phyloP scores from a whole-genome alignment of 2,113 vertebrate genomes.

The Gadus chalcogrammus region DNA sequence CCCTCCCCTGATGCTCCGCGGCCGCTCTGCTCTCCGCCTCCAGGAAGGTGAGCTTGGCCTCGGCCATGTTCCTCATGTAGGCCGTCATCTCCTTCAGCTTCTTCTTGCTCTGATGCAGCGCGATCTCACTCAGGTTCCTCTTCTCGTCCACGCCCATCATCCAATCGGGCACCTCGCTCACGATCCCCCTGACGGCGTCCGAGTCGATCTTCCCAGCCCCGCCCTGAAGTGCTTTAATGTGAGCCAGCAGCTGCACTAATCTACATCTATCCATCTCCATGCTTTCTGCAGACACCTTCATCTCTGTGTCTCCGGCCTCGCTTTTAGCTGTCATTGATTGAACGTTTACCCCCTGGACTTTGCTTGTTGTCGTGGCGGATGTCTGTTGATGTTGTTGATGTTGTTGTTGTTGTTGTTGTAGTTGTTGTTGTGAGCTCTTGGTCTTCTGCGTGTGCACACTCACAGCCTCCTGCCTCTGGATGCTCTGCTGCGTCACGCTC shows the following conservation, averaged over 20 bases:
- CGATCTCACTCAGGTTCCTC: conserved; percentile 59
- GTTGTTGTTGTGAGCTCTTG: conserved; percentile 37
- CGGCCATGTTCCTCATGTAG: conserved; percentile 70
- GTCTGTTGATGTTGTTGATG: neutral
- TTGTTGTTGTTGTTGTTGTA: conserved; percentile 20
- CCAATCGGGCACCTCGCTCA: conserved; percentile 78
- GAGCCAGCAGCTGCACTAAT: conserved; percentile 72
- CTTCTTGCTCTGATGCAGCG: conserved; percentile 73
- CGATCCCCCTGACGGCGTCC: conserved; percentile 70
- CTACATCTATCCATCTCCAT: conserved; percentile 74
- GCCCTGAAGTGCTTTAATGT: conserved; percentile 78
- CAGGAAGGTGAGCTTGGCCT: conserved; percentile 70
- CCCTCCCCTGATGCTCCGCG: conserved; percentile 51
- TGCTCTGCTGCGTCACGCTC: conserved; percentile 53
- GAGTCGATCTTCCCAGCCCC: conserved; percentile 69
- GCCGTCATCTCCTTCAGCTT: conserved; percentile 79
- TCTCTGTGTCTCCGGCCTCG: conserved; percentile 19
- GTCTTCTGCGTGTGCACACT: conserved; percentile 57
- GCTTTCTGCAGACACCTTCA: conserved; percentile 52
- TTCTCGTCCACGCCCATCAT: conserved; percentile 73
- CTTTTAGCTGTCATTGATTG: conserved; percentile 28
- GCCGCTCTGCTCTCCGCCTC: conserved; percentile 55
- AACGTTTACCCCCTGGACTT: conserved; percentile 40
- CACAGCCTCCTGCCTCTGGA: conserved; percentile 51
- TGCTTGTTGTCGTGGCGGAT: conserved; percentile 28